Base-by-base conservation (phyloP, 2,113 vertebrate genomes). In the Nothocercus nigrocapillus region DNA sequence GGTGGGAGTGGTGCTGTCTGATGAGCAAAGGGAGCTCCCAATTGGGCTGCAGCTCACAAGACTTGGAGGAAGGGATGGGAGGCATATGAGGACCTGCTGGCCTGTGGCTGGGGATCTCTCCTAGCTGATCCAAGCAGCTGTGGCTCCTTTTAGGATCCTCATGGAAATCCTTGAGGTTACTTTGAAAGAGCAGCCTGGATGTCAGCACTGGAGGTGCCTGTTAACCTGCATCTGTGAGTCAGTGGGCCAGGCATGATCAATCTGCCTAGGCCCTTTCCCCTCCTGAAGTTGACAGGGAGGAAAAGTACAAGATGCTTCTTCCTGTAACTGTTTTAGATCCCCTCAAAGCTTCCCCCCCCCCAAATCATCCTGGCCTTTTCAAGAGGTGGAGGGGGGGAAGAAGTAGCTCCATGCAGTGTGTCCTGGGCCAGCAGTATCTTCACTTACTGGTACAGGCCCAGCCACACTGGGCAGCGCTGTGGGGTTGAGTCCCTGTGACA, bases 1-100 rank as follows among this genome's bases (percentile, higher is more conserved):
- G 34, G 21, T 3, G 19, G 95, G 93, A 90, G 83, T 59, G 86
- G 93, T 84, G 81, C 92, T 90, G 77, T 74, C 49, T 70, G 74
- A 25, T 81, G 85, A 95, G 85, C 63, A 66, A 53, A 68, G 66
- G 77, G 51, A 82, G 1, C 74, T 87, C 44, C 69, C 73, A 69
- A 44, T 40, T 45, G 42, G 47, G 77, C 69, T 73, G 49, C 72
- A 66, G 5, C 80, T 82, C 74, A 58, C 73, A 81, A 28, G 24
- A 22, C 30, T 67, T 22, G 9, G 54, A 45, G 30, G 17, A 42
- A 32, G 42, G 47, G 61, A n/a, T 34, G 20, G 24, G 63, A 70
- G 64, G 36, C 19, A 13, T 4, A 14, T 15, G 22, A 49, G 20
- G 5, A 7, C 22, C 18, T n/a, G 47, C 19, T 3, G 18, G 49